A percentile compares a stretch with the other conserved stretches of the same genome.
These are phyloP conservation scores for Cephalopachus bancanus DNA, from an alignment of 2,797 vertebrate genomes.

Conservation along the genomic window DNA sequence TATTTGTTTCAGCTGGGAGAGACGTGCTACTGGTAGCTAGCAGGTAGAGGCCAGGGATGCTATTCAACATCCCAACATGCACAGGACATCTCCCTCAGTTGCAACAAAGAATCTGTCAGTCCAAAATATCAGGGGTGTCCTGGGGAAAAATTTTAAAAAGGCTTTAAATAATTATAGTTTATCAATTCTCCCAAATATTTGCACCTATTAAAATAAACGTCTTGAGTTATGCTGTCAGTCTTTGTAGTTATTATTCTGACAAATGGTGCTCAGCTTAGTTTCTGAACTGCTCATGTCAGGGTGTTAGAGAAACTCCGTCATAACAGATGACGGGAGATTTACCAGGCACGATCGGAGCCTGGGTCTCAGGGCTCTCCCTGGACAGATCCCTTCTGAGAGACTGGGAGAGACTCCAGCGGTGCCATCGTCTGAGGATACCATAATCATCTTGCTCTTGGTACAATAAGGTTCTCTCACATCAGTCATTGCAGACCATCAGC, in stretches of 20 bases:
- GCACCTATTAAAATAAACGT: not conserved
- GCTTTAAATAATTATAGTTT: not conserved
- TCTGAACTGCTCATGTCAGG: not conserved
- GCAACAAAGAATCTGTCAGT: not conserved
- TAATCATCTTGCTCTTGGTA: not conserved
- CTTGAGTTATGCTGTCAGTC: not conserved
- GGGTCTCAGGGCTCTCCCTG: not conserved
- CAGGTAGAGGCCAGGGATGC: not conserved
- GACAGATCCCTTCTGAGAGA: not conserved
- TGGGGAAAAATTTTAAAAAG: not conserved
- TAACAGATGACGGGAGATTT: not conserved
- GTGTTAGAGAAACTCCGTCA: not conserved
- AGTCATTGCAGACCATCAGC: not conserved
- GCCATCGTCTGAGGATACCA: not conserved
- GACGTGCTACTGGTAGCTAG: not conserved
- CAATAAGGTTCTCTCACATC: not conserved
- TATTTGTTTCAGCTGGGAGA: not conserved
- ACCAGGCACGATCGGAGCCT: not conserved
- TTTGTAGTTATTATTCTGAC: not conserved
- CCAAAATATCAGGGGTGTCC: not conserved
- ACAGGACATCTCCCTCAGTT: accelerated
- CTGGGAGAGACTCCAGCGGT: not conserved
- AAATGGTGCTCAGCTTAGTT: not conserved
- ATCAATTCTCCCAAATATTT: not conserved
- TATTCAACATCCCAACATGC: not conserved